Conservation (phyloP, 2,797 vertebrate species). For the Petrocephalus schoutedeni region DNA sequence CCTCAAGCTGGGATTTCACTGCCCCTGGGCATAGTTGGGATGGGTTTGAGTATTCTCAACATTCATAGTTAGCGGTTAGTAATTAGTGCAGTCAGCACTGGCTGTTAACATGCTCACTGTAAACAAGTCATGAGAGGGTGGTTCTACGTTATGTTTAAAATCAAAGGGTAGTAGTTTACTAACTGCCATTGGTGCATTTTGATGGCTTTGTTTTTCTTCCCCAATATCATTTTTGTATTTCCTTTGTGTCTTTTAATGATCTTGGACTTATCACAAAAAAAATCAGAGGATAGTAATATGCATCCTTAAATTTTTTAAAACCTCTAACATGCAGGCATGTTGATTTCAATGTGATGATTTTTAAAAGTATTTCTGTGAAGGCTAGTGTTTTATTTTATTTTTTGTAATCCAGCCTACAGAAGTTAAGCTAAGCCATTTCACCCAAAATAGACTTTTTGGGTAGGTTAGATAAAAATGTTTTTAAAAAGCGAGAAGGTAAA, state of each 20-base stretch:
- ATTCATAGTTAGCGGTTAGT: neutral
- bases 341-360: conserved; percentile 46
- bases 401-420: conserved; percentile 42
- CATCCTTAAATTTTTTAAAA: conserved; percentile 34
- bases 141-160: neutral
- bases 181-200: neutral
- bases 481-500: neutral
- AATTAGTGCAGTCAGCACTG: neutral
- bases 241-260: conserved; percentile 66
- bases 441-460: conserved; percentile 46
- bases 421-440: conserved; percentile 29
- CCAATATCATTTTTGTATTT: conserved; percentile 26
- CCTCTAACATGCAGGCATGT: conserved; percentile 72
- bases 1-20: neutral
- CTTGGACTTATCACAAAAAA: conserved; percentile 45
- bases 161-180: neutral
- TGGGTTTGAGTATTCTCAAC: neutral
- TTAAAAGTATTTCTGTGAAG: conserved; percentile 30
- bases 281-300: conserved; percentile 46
- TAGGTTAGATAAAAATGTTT: conserved; percentile 32
- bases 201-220: neutral
- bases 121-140: neutral
- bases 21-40: neutral
- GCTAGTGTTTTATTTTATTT: conserved; percentile 24
- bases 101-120: neutral